Evolutionary conservation across 2,797 vertebrate species (phyloP).

Genomic region (Squalus acanthias): DNA sequence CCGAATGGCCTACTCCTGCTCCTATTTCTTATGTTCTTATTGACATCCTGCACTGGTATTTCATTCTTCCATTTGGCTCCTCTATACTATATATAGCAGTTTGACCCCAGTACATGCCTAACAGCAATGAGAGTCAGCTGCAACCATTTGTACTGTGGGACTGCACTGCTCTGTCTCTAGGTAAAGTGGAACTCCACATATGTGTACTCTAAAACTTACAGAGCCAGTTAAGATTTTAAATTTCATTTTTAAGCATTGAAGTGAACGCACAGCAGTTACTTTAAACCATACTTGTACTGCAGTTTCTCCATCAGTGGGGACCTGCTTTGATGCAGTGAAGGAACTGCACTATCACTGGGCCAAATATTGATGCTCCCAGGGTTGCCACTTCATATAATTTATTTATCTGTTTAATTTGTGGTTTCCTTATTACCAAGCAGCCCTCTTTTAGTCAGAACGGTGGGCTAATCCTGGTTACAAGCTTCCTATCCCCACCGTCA

Average conservation of each 20-base stretch:
- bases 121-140: background rate
- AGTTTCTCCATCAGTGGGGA: background rate
- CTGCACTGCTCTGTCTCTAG: background rate
- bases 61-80: background rate
- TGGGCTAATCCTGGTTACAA: background rate
- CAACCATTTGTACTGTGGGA: background rate
- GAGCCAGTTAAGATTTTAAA: background rate
- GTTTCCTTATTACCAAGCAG: background rate
- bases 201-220: background rate
- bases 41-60: background rate
- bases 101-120: background rate
- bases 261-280: background rate
- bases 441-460: background rate
- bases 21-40: too few species aligned
- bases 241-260: background rate
- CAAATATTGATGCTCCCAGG: background rate
- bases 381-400: background rate
- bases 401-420: background rate
- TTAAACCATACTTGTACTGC: background rate
- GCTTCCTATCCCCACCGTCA: background rate
- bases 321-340: background rate
- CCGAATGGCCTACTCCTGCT: too few species aligned
- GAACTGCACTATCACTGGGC: background rate
- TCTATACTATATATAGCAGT: background rate
- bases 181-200: background rate